Percentiles rank a stretch among this genome's conserved stretches.
Conservation (phyloP, 2,797 vertebrate species). For the Spinus olivaceus region DNA sequence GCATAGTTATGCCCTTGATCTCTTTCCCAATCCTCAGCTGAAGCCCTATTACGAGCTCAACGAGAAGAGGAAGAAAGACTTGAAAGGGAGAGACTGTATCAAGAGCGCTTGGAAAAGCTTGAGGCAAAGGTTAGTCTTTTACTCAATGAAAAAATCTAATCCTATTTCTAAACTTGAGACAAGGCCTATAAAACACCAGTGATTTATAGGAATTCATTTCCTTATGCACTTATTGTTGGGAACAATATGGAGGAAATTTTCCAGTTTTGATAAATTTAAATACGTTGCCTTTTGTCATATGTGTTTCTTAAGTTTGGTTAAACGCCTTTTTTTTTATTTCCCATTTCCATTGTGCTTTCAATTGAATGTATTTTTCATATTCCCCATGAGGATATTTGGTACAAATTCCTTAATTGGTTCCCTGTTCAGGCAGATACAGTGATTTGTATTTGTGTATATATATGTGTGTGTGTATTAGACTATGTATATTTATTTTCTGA, state of each 20-base stretch:
- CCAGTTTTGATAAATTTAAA: not conserved
- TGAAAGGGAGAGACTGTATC: slow-evolving; percentile 75
- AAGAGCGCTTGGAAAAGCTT: slow-evolving; percentile 75
- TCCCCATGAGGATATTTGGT: not conserved
- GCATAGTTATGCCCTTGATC: not conserved
- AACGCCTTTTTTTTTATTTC: not conserved
- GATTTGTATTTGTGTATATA: not conserved
- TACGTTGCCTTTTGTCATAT: not conserved
- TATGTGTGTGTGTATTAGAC: not conserved
- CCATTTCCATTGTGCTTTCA: not conserved
- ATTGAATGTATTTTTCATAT: not conserved
- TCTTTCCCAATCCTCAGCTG: slow-evolving; percentile 72
- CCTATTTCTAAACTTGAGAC: not conserved
- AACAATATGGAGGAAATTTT: not conserved
- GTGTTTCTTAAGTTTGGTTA: not conserved
- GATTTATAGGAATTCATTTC: not conserved
- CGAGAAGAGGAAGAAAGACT: slow-evolving; percentile 78
- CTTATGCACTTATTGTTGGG: not conserved
- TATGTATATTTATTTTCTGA: not conserved
- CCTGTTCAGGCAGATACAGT: not conserved
- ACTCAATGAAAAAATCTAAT: not conserved
- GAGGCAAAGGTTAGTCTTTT: slow-evolving; percentile 80
- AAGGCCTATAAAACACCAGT: not conserved
- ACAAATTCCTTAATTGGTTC: not conserved
- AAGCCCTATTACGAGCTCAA: slow-evolving; percentile 76